Base-by-base conservation (phyloP, 30 jellyfish, hydroid and myxozoan species). In the Aurelia aurita region DNA sequence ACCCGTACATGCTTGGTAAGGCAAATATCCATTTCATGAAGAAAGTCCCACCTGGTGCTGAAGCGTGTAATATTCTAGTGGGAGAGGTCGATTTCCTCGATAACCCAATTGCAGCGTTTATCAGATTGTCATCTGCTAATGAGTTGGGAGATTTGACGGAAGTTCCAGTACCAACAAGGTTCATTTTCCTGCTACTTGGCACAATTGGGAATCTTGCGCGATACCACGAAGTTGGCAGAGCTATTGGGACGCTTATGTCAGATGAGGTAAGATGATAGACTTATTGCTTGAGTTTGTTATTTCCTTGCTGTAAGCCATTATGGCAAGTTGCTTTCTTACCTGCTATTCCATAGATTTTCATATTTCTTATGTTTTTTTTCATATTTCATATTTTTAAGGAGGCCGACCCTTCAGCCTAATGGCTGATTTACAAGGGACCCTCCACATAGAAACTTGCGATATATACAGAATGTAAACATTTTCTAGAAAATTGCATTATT, bases 151-250 rank as follows among this genome's bases (percentile, higher is more conserved):
- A 94, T 78, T 71, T 94, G 68, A 94, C 99, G 12, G 99, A 94
- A 62, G 97, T 94, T 3, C 97, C 99, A 16, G 90, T 94, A 21
- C 99, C 99, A 3, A 94, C 99, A 1, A 70, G 99, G 31, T 94
- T 94, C 63, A 59, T 94, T 69, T 94, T 94, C 82, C 69, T 94
- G 27, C 86, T 94, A 76, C 94, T 94, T 23, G 99, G 99, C 8
- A 89, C 99, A 26, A 91, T 77, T 55, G 82, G 96, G 3, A 62
- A 94, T 21, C 86, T 76, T 16, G 94, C 91, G 15, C 55, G 87
- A 18, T 94, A 94, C 76, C 99, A 89, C 49, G 99, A 94, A 77
- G 87, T 94, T 84, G 99, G 99, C 31, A 77, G 99, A 25, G 99
- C 99, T 5, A 77, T 94, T n/a, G 90, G 97, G 23, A 94, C 99